Percentiles rank a stretch among this genome's conserved stretches.
phyloP scores from a whole-genome alignment of 2,888 invertebrate genomes.

The Chironomus tentans region DNA sequence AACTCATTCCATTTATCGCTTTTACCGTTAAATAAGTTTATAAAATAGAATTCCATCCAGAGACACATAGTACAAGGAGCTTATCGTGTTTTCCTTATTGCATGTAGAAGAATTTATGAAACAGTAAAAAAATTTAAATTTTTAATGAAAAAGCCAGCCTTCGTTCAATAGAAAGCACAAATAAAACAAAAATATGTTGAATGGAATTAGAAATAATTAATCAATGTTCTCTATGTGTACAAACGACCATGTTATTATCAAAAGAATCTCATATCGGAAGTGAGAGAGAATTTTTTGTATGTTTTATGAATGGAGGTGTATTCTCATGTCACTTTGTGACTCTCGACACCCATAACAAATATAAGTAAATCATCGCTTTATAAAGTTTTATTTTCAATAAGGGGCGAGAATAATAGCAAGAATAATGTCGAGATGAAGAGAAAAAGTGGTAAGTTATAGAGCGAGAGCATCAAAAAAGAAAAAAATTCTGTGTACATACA shows the following conservation, averaged over 20 bases:
- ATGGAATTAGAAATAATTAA: slow-evolving; percentile 1
- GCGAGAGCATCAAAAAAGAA: neutral
- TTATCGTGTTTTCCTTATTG: no score
- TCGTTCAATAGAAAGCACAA: neutral
- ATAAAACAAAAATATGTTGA: neutral
- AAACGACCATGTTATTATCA: neutral
- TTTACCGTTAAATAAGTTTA: no score
- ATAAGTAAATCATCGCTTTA: neutral
- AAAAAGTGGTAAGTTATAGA: neutral
- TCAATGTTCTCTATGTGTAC: neutral
- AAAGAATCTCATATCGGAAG: neutral
- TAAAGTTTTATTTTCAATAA: neutral
- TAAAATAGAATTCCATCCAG: no score
- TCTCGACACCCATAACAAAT: neutral
- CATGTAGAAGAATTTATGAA: no score
- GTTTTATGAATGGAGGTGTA: neutral
- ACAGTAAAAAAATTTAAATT: neutral
- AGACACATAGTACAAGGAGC: no score
- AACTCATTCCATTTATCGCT: no score
- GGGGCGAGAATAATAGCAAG: neutral
- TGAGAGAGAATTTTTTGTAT: neutral
- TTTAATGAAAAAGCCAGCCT: neutral
- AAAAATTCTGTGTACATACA: neutral
- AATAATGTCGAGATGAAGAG: neutral
- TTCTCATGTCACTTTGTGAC: neutral